Conservation (phyloP, 1,140 invertebrate species). For the Halyomorpha halys region DNA sequence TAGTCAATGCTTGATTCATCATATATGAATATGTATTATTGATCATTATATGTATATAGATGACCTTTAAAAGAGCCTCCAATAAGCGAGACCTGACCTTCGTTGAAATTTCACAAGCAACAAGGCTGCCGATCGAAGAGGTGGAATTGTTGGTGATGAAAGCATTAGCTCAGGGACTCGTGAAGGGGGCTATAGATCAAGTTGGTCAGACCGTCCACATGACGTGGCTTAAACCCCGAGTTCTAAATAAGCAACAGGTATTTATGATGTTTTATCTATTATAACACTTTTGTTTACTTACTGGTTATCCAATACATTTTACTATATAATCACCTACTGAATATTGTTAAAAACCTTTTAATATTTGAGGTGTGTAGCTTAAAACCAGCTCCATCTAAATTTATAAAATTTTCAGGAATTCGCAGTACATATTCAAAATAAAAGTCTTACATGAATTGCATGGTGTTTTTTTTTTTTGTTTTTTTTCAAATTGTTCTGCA, state of each 20-base stretch:
- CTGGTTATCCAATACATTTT: neutral
- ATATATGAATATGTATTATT: too few relatives aligned
- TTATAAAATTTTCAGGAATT: too few relatives aligned
- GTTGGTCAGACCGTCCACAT: conserved; percentile 70
- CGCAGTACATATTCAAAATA: too few relatives aligned
- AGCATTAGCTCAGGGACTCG: conserved; percentile 86
- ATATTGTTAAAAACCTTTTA: neutral
- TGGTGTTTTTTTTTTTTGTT: too few relatives aligned
- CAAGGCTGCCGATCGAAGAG: conserved; percentile 67
- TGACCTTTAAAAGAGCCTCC: conserved; percentile 56
- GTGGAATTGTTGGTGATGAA: conserved; percentile 97
- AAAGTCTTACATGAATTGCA: too few relatives aligned
- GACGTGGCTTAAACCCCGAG: conserved; percentile 87
- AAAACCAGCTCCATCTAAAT: too few relatives aligned
- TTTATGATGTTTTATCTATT: neutral
- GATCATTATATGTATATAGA: conserved; percentile 41
- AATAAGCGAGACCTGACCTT: conserved; percentile 74
- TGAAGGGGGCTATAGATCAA: conserved; percentile 92
- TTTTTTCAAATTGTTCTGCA: too few relatives aligned
- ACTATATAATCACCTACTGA: neutral
- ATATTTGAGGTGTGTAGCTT: too few relatives aligned
- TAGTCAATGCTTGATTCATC: too few relatives aligned
- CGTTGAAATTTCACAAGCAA: conserved; percentile 77
- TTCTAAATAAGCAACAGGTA: conserved; percentile 62
- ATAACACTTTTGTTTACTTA: neutral